Conservation (phyloP, 2,113 vertebrate species). For the Cryptomyrus ogoouensis region DNA sequence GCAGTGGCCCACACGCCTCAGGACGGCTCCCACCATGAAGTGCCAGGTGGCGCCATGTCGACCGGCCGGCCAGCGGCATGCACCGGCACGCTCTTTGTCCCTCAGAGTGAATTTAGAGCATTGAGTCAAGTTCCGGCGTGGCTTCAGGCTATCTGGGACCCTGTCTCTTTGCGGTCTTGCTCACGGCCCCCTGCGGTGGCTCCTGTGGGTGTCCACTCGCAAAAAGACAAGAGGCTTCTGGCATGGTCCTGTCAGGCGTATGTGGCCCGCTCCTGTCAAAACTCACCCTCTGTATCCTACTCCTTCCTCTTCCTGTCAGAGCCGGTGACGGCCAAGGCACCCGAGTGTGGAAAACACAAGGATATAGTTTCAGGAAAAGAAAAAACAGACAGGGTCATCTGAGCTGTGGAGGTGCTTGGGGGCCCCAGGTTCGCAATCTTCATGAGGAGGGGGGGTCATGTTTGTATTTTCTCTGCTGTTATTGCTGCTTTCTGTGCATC, state of each 20-base stretch:
- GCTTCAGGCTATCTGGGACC: not conserved
- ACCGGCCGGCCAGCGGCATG: not conserved
- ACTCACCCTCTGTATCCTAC: conserved; percentile 3
- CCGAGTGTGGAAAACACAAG: not conserved
- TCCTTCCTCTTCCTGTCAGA: not conserved
- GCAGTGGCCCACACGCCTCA: not conserved
- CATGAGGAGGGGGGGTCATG: not conserved
- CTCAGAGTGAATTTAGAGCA: not conserved
- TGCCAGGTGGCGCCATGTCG: not conserved
- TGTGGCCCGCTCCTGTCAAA: not conserved
- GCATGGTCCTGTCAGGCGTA: not conserved
- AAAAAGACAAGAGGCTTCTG: not conserved
- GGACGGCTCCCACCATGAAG: not conserved
- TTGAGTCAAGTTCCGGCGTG: not conserved
- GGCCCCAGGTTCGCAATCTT: not conserved
- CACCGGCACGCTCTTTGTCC: not conserved
- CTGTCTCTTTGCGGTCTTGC: not conserved
- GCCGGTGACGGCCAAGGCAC: not conserved
- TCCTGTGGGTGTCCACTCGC: not conserved
- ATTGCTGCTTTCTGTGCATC: not conserved
- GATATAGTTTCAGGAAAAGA: not conserved
- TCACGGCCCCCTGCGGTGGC: not conserved
- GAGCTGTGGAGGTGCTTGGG: not conserved
- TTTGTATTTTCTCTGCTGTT: not conserved
- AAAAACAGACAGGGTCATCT: not conserved